Conservation (phyloP, 1,140 invertebrate genomes). For the Cheumatopsyche charites region DNA sequence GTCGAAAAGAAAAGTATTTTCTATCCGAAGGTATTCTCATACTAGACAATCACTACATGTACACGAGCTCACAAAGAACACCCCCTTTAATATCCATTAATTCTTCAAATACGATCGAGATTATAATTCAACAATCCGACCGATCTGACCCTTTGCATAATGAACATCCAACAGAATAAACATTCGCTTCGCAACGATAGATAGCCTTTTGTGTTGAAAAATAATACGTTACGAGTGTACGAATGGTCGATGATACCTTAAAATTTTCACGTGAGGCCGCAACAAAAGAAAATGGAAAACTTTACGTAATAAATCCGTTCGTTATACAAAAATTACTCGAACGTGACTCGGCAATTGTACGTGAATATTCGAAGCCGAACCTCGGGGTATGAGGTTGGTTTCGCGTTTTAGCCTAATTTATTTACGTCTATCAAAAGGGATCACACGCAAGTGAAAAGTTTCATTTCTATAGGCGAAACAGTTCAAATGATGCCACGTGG, state of each 20-base stretch:
- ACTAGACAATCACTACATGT: not conserved
- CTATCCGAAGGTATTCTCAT: not conserved
- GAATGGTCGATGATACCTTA: too few species aligned
- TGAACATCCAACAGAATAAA: conserved; percentile 2
- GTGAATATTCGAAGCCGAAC: conserved; percentile 3
- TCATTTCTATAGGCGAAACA: conserved; percentile 7
- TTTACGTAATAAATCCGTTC: not conserved
- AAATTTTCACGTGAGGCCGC: too few species aligned
- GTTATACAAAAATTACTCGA: not conserved
- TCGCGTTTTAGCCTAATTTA: conserved; percentile 23
- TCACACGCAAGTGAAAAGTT: conserved; percentile 7
- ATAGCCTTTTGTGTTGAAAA: not conserved
- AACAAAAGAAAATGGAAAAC: not conserved
- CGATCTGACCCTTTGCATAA: conserved; percentile 6
- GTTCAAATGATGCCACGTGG: not conserved
- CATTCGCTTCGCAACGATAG: not conserved
- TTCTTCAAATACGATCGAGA: conserved; percentile 17
- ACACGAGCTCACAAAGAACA: not conserved
- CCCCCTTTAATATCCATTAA: conserved; percentile 5
- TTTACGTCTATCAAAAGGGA: conserved; percentile 23
- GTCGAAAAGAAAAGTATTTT: not conserved
- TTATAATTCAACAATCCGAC: not conserved
- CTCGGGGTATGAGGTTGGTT: not conserved
- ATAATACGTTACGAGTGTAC: conserved; percentile 8
- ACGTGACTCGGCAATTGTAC: conserved; percentile 10